Conservation (phyloP, 2,113 vertebrate genomes). For the Tiliqua scincoides region DNA sequence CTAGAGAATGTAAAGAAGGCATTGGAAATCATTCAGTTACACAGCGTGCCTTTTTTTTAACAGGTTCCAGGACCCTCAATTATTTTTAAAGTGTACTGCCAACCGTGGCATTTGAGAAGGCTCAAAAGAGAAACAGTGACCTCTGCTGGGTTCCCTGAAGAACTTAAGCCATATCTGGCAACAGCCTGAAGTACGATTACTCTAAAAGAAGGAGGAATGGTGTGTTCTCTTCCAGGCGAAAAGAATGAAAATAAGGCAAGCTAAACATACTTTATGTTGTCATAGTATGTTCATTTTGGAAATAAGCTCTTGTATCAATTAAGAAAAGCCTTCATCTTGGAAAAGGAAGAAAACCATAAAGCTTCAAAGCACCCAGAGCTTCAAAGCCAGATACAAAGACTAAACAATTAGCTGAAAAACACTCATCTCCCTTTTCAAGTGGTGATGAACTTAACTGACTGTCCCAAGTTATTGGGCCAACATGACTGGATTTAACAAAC, state of each 20-base stretch:
- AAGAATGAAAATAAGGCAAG: constrained; percentile 63
- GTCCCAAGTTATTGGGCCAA: constrained; percentile 55
- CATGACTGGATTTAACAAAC: constrained; percentile 12
- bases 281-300: constrained; percentile 48
- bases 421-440: constrained; percentile 51
- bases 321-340: constrained; percentile 54
- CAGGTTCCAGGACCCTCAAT: constrained; percentile 13
- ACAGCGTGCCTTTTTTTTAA: not conserved
- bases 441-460: constrained; percentile 48
- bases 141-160: constrained; percentile 69
- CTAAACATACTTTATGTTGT: constrained; percentile 70
- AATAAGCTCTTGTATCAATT: constrained; percentile 54
- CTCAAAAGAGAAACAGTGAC: constrained; percentile 75
- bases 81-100: not conserved
- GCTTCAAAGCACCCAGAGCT: constrained; percentile 69
- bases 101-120: not conserved
- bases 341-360: constrained; percentile 62
- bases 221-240: constrained; percentile 57
- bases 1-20: constrained; percentile 37
- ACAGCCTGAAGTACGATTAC: not conserved
- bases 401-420: constrained; percentile 66
- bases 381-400: constrained; percentile 62
- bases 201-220: constrained; percentile 20
- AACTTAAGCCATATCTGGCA: not conserved
- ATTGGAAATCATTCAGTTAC: constrained; percentile 32